Evolutionary conservation across 2,113 vertebrate genomes (phyloP), one percentile per base, ranked within the genome.

Genomic region (Paracanthobrama guichenoti): DNA sequence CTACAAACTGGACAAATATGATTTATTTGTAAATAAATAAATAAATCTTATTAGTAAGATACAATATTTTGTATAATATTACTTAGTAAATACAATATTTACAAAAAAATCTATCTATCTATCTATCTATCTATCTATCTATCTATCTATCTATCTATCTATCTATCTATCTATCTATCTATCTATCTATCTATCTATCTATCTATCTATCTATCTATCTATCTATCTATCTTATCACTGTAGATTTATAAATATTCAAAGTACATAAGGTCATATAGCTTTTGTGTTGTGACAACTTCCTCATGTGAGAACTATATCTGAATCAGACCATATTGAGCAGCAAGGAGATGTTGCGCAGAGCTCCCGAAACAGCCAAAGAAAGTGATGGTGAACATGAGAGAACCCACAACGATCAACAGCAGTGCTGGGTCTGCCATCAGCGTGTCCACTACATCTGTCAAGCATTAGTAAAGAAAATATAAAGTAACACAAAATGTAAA

Each of bases 351-450:
- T 96, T 94, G 1, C 95, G 91, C 78, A 95, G 86, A 0, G 95
- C 93, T 24, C 95, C 95, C 95, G 2, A 90, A 93, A 84, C 95
- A 96, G 1, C 95, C 95, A 0, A 95, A 83, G 88, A 96, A 95
- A 0, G 94, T 95, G 85, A 95, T 90, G 50, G 91, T 85, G 86
- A 95, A 96, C 88, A 91, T 95, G 10, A 94, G 59, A 0, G 90
- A 91, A 18, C 95, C 95, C 0, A 94, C 85, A 0, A 89, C 20
- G n/a, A 95, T 92, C 71, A 96, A 55, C 73, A 96, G 73, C 14
- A 95, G 89, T 4, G 95, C 94, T 0, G 95, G 95, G 73, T 96
- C 95, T 0, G 93, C 48, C 0, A 89, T 90, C 50, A 96, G 87
- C 0, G 94, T 94, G 87, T 95, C 95, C 18, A 95, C 93, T n/a